phyloP scores from a whole-genome alignment of 2,888 invertebrate genomes.

The Acronicta alni region DNA sequence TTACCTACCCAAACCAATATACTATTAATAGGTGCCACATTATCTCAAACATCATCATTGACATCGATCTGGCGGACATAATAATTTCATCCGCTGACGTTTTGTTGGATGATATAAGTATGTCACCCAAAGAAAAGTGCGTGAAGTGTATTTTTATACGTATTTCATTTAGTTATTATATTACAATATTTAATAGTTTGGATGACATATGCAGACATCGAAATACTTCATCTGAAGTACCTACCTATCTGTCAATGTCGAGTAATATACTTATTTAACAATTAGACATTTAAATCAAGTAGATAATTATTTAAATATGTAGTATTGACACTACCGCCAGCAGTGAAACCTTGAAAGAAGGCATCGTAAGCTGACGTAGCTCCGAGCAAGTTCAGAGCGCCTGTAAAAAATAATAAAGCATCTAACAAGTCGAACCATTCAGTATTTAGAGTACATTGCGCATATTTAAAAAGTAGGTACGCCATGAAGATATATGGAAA shows the following conservation, averaged over 20 bases:
- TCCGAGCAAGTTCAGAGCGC: neutral
- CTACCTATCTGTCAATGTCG: too few relatives aligned
- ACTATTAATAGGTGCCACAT: constrained; percentile 9
- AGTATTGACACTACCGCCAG: neutral
- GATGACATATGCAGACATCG: too few relatives aligned
- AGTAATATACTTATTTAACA: too few relatives aligned
- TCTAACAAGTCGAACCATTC: neutral
- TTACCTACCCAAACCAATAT: constrained; percentile 7
- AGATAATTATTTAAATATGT: too few relatives aligned
- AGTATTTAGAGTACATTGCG: too few relatives aligned
- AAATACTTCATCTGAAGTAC: too few relatives aligned
- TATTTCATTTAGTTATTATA: too few relatives aligned
- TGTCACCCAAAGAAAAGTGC: constrained; percentile 14
- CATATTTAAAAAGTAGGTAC: too few relatives aligned
- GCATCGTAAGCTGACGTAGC: neutral
- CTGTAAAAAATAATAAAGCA: neutral
- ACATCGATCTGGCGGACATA: constrained; percentile 29
- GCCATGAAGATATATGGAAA: too few relatives aligned
- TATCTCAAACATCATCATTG: constrained; percentile 36
- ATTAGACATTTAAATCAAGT: too few relatives aligned
- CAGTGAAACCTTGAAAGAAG: neutral
- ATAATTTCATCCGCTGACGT: constrained; percentile 29
- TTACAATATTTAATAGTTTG: neutral
- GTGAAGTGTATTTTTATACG: neutral
- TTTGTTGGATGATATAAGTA: constrained; percentile 30